Base-by-base conservation (phyloP, 2,113 vertebrate genomes). In the Leptosomus discolor region DNA sequence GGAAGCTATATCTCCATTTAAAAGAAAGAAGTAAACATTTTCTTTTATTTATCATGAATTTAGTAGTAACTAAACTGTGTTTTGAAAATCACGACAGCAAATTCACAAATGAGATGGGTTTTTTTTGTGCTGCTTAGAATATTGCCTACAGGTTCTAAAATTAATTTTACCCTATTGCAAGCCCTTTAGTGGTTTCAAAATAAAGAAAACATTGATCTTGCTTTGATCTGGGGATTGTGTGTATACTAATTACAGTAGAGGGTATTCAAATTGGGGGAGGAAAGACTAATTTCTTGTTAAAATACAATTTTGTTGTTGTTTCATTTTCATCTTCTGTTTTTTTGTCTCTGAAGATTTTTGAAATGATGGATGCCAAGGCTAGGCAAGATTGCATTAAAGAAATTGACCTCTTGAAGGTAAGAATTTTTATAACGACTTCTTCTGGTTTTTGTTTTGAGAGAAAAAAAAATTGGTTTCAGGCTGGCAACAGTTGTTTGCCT, bases 281-380 rank as follows among this genome's bases (percentile, higher is more conserved):
- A 81, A 80, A 48, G 48, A 76, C 39, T 67, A 53, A 37, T 69
- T 83, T 63, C 60, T 78, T 78, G 61, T 73, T 94, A 77, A 91
- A 92, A 56, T 63, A 39, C 9, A 30, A 68, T 48, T 16, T 21
- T 58, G 39, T 63, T 68, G 37, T 68, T 88, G 36, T 48, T 92
- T 88, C 26, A 46, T 91, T 93, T 88, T 56, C 20, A 14, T 74
- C 60, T 90, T 81, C 45, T 51, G 0, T 61, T 60, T 8, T 80
- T 90, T 64, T 94, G 26, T 80, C 68, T 64, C 91, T 95, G 79
- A 96, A 99, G 99, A 99, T 99, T 95, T 99, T 99, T 95, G 99
- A 99, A 97, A 99, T 99, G 99, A 99, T 99, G 99, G 99, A 99
- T 37, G 99, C 99, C 79, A 99, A 99, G 94, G 98, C 99, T 23